Evolutionary conservation across 2,797 vertebrate species (phyloP).

Genomic region (Hoplostethus atlanticus): DNA sequence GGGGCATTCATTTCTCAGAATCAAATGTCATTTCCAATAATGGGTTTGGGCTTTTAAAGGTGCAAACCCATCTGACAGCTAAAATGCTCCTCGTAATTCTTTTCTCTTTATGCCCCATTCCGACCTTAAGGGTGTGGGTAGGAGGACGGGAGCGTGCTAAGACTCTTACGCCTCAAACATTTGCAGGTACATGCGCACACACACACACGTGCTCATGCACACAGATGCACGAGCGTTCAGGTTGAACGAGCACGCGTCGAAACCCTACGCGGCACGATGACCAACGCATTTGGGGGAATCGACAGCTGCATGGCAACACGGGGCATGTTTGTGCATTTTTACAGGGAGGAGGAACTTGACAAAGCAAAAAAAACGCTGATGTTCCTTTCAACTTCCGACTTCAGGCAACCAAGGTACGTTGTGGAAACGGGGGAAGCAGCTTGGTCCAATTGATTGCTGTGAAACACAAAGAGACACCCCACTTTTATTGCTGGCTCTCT

Average conservation of each 20-base stretch:
- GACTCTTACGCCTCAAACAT: conserved; percentile 4
- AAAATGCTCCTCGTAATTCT: conserved; percentile 43
- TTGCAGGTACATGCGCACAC: neutral
- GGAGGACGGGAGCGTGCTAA: conserved; percentile 7
- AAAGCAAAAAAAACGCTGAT: conserved; percentile 34
- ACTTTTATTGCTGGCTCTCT: conserved; percentile 37
- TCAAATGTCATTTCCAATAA: conserved; percentile 75
- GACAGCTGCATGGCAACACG: neutral
- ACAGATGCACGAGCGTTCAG: neutral
- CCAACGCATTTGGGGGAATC: conserved; percentile 3
- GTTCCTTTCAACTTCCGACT: conserved; percentile 46
- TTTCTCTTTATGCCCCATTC: conserved; percentile 36
- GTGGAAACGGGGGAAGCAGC: conserved; percentile 6
- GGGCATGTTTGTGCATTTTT: conserved; percentile 26
- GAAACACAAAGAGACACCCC: conserved; percentile 39
- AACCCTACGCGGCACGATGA: conserved; percentile 17
- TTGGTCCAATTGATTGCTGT: conserved; percentile 50
- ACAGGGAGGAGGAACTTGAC: conserved; percentile 19
- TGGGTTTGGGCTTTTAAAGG: conserved; percentile 70
- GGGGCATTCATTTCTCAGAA: conserved; percentile 69
- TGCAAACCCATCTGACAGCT: conserved; percentile 39
- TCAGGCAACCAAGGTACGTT: conserved; percentile 23
- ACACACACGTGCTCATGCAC: neutral
- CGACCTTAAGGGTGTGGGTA: neutral
- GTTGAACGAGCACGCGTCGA: conserved; percentile 10